Evolutionary conservation across 2,113 vertebrate genomes (phyloP).

Genomic region (Xyliphius kryptos): DNA sequence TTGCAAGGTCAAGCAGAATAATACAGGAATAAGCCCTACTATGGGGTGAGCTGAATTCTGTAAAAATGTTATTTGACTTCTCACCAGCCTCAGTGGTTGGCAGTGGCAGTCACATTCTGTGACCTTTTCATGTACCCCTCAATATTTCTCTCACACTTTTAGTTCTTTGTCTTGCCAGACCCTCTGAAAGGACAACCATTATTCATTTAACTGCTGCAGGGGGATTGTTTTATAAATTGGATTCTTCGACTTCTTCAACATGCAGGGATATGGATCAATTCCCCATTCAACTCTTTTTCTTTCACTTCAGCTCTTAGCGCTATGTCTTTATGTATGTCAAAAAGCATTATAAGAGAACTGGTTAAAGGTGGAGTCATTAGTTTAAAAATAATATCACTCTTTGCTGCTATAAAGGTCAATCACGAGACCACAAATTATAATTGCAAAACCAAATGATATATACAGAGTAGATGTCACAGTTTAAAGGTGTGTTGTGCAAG

Average conservation of each 20-base stretch:
- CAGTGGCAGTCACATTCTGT: conserved; percentile 30
- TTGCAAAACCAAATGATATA: too few relatives aligned
- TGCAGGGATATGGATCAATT: conserved; percentile 41
- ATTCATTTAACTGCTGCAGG: conserved; percentile 40
- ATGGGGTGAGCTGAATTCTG: too few relatives aligned
- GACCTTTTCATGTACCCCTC: conserved; percentile 42
- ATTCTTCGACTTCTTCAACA: conserved; percentile 15
- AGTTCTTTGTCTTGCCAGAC: conserved; percentile 40
- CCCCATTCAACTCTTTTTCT: conserved; percentile 17
- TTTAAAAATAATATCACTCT: background rate
- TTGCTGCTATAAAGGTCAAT: background rate
- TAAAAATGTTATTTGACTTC: conserved; percentile 25
- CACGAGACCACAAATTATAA: background rate
- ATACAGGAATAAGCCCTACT: too few relatives aligned
- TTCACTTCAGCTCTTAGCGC: conserved; percentile 9
- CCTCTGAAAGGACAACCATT: conserved; percentile 35
- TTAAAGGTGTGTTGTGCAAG: background rate
- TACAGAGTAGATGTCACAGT: too few relatives aligned
- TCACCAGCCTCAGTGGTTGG: conserved; percentile 26
- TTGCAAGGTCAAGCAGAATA: too few relatives aligned
- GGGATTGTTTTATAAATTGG: conserved; percentile 43
- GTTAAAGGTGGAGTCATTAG: background rate
- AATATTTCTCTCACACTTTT: conserved; percentile 37
- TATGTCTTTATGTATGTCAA: background rate
- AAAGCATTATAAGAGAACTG: conserved; percentile 4